phyloP scores from a whole-genome alignment of 2,113 vertebrate species.

The Deroptyus accipitrinus region DNA sequence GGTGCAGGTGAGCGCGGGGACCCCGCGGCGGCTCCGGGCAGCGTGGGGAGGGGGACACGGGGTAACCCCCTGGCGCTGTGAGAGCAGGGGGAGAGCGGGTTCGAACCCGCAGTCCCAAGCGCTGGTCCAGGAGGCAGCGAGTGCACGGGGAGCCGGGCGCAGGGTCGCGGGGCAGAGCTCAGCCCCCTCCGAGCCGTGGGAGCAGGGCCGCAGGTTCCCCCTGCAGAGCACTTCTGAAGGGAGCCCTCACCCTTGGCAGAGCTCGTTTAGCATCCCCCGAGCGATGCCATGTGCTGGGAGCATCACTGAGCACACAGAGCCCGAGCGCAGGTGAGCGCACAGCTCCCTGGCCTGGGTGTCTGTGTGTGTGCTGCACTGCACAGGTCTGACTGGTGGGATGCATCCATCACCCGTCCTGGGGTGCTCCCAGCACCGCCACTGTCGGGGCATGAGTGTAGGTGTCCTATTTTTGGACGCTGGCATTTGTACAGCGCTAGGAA shows the following conservation, averaged over 20 bases:
- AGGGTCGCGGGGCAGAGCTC: not conserved
- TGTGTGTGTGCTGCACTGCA: not conserved
- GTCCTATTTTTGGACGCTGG: constrained; percentile 47
- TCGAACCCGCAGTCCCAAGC: not conserved
- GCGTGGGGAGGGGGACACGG: not conserved
- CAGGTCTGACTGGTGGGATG: not conserved
- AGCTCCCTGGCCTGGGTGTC: not conserved
- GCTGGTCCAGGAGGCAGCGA: not conserved
- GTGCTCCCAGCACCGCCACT: not conserved
- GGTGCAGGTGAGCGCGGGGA: constrained; percentile 89
- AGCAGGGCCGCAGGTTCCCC: not conserved
- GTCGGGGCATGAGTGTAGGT: not conserved
- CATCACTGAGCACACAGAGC: not conserved
- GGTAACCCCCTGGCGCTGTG: not conserved
- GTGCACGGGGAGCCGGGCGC: not conserved
- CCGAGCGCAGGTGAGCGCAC: rapidly evolving
- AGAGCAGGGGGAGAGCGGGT: not conserved
- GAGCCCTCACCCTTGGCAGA: not conserved
- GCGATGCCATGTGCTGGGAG: not conserved
- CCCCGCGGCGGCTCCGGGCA: not conserved
- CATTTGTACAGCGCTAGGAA: not conserved
- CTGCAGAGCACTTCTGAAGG: not conserved
- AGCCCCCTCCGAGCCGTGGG: not conserved
- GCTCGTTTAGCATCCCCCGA: not conserved
- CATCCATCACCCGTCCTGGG: constrained; percentile 31